phyloP scores from a whole-genome alignment of 2,113 vertebrate species.

The Lagenorhynchus albirostris region DNA sequence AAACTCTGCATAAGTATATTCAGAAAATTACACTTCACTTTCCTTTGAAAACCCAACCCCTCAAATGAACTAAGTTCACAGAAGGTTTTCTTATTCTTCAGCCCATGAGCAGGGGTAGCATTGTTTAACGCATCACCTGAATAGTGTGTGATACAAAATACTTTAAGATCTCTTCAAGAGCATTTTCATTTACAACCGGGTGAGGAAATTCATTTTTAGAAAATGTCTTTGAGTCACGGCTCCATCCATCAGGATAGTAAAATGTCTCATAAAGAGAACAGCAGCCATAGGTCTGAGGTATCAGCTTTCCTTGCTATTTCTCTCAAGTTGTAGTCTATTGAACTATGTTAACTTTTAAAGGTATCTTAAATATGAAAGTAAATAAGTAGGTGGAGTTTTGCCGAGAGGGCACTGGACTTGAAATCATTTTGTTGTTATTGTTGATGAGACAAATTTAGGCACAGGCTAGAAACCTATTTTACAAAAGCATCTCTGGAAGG shows the following conservation, averaged over 20 bases:
- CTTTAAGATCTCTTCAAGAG: constrained; percentile 61
- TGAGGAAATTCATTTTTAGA: constrained; percentile 78
- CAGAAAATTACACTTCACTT: constrained; percentile 72
- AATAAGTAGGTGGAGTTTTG: not conserved
- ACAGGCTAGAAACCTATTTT: not conserved
- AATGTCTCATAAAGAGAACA: constrained; percentile 55
- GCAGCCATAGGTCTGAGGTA: constrained; percentile 23
- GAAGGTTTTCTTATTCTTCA: constrained; percentile 55
- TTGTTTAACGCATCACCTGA: constrained; percentile 66
- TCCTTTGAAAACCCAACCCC: constrained; percentile 58
- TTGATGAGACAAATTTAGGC: not conserved
- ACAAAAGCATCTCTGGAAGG: not conserved
- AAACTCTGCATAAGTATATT: constrained; percentile 64
- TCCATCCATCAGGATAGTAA: constrained; percentile 74
- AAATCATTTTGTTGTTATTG: not conserved
- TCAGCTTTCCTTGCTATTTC: not conserved
- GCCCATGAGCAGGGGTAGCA: constrained; percentile 50
- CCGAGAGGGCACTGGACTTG: not conserved
- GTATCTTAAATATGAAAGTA: not conserved
- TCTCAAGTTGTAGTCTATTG: not conserved
- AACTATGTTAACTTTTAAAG: not conserved
- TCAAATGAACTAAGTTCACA: constrained; percentile 71
- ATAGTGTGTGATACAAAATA: constrained; percentile 70
- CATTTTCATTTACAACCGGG: constrained; percentile 72
- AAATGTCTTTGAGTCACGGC: constrained; percentile 61